Conservation (phyloP, 2,113 vertebrate genomes). For the Mungos mungo region DNA sequence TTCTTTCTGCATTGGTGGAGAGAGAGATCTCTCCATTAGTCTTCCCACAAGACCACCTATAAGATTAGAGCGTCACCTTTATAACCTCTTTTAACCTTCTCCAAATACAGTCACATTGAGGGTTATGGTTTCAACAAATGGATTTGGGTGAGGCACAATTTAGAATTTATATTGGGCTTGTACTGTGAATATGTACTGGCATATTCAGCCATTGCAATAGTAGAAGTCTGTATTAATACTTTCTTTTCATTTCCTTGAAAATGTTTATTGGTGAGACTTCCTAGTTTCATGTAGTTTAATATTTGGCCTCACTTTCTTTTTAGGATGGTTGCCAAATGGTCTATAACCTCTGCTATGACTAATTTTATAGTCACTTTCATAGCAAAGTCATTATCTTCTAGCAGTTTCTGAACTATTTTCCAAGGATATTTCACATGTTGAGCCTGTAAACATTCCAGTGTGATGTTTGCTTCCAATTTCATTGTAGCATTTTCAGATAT, state of each 20-base stretch:
- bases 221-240: neutral
- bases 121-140: neutral
- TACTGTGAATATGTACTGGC: neutral
- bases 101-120: neutral
- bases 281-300: neutral
- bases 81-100: neutral
- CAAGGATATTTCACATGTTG: neutral
- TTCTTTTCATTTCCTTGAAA: constrained; percentile 18
- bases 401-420: constrained; percentile 28
- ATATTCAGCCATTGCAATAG: neutral
- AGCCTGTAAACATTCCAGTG: neutral
- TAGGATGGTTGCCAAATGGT: constrained; percentile 12
- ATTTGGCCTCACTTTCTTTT: constrained; percentile 25
- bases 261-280: constrained; percentile 12
- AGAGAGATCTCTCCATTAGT: neutral
- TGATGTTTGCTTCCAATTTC: neutral
- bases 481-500: constrained; percentile 27
- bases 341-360: constrained; percentile 10
- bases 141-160: neutral
- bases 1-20: neutral
- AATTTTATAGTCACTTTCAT: constrained; percentile 47
- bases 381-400: constrained; percentile 35
- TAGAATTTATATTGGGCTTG: neutral
- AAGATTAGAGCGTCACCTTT: neutral
- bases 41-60: neutral